A percentile compares a stretch with the other conserved stretches of the same genome.
Conservation (phyloP, 64 coral and sea anemone genomes). For the Porites australiensis region DNA sequence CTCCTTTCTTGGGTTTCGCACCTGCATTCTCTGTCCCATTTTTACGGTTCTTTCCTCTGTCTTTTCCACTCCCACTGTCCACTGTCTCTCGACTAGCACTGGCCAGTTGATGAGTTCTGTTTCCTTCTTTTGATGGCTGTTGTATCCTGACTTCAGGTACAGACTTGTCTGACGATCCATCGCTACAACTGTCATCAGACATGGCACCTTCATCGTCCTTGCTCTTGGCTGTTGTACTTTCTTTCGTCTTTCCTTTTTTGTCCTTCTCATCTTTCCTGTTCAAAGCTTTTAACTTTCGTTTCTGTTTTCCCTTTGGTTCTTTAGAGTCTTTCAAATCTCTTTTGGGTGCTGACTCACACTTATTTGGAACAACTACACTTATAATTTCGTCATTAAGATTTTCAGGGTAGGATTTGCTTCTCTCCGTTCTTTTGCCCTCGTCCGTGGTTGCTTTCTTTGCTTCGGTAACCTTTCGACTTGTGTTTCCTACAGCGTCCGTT, state of each 20-base stretch:
- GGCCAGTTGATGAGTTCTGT: slow-evolving; percentile 59
- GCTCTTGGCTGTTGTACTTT: slow-evolving; percentile 11
- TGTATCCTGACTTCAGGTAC: slow-evolving; percentile 65
- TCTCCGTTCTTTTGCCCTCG: neutral
- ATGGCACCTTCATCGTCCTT: slow-evolving; percentile 59
- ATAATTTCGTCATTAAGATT: slow-evolving; percentile 72
- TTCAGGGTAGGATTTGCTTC: slow-evolving; percentile 8
- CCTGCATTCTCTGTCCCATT: neutral
- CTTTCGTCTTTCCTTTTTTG: slow-evolving; percentile 54
- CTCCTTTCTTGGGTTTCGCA: slow-evolving; percentile 44
- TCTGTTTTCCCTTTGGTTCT: slow-evolving; percentile 82
- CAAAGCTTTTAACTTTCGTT: slow-evolving; percentile 77
- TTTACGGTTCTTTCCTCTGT: slow-evolving; percentile 38
- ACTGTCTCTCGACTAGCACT: slow-evolving; percentile 9
- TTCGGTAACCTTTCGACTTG: slow-evolving; percentile 19
- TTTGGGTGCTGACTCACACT: slow-evolving; percentile 8
- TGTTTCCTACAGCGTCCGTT: neutral
- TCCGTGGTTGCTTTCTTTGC: slow-evolving; percentile 1
- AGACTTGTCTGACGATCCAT: slow-evolving; percentile 72
- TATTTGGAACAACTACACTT: slow-evolving; percentile 42
- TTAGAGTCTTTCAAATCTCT: slow-evolving; percentile 65
- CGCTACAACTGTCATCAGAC: slow-evolving; percentile 85
- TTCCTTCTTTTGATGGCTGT: slow-evolving; percentile 62
- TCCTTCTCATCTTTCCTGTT: slow-evolving; percentile 76
- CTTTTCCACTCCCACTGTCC: neutral